Base-by-base conservation (phyloP, 2,113 vertebrate species). In the Copsychus sechellarum region DNA sequence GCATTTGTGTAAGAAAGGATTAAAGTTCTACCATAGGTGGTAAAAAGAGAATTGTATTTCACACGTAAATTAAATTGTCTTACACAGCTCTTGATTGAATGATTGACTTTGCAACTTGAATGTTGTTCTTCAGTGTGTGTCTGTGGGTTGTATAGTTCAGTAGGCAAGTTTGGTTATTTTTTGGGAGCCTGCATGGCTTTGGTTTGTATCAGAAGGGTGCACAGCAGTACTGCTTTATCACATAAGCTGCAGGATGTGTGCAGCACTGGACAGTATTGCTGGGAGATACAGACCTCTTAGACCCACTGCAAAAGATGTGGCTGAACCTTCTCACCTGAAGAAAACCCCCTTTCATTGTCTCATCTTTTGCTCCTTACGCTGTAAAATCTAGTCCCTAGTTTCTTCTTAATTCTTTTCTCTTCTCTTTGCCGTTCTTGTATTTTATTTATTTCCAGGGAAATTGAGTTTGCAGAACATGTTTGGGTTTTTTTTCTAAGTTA, bases 1-100 rank as follows among this genome's bases (percentile, higher is more conserved):
- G 38, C n/a, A 53, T 14, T 61, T 1, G 0, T 72, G 28, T 65
- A 77, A 72, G 61, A 56, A 69, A n/a, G 70, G 33, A 50, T 48
- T n/a, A 29, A 56, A 51, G 25, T 65, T 74, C 28, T 40, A 3
- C 40, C 0, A 0, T 29, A 4, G n/a, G 15, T 21, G 28, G 12
- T 56, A 65, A 76, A 50, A 33, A 42, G 23, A 42, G 43, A 80
- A 79, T 72, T 80, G 29, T 15, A 38, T 78, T 92, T 91, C 36
- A 42, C 0, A 0, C 4, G 1, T 60, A 62, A 69, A 64, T 81
- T 34, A 54, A 62, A 18, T 69, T 60, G 29, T 70, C 14, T 62
- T 71, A 34, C 14, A 4, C 19, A 36, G 57, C 40, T 84, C 42
- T 58, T 42, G 53, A 61, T 58, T 42, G 53, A 65, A 31, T 57